Conservation (phyloP, 2,888 invertebrate genomes). For the Himalopsyche tibetana region DNA sequence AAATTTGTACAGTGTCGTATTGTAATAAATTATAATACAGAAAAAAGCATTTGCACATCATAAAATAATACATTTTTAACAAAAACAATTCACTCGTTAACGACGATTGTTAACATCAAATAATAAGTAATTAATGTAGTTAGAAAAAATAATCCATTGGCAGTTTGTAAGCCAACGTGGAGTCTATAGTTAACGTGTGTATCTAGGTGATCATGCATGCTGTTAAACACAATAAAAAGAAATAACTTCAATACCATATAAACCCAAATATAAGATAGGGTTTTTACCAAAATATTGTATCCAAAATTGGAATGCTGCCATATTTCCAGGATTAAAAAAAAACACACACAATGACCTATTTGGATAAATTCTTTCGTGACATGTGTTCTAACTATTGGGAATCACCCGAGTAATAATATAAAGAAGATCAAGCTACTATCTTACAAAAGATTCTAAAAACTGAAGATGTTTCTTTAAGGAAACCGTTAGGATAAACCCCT, state of each 20-base stretch:
- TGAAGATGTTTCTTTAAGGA: no score
- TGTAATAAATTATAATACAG: not conserved
- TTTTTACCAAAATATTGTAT: not conserved
- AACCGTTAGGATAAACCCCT: no score
- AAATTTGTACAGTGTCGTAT: no score
- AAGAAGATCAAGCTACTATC: no score
- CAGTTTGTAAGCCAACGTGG: not conserved
- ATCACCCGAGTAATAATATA: no score
- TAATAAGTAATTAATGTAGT: not conserved
- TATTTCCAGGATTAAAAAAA: no score
- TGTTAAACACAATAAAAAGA: constrained; percentile 55
- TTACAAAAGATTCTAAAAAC: no score
- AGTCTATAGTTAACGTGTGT: not conserved
- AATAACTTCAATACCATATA: constrained; percentile 45
- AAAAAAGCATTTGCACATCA: not conserved
- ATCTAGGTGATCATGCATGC: constrained; percentile 42
- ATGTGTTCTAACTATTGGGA: no score
- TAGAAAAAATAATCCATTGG: not conserved
- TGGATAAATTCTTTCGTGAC: no score
- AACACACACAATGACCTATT: no score
- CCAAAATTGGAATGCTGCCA: no score
- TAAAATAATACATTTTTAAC: not conserved
- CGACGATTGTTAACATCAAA: not conserved
- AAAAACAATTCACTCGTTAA: not conserved
- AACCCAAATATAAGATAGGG: constrained; percentile 64